Base-by-base conservation (phyloP, 2,797 vertebrate genomes). In the Meriones psammophilus region DNA sequence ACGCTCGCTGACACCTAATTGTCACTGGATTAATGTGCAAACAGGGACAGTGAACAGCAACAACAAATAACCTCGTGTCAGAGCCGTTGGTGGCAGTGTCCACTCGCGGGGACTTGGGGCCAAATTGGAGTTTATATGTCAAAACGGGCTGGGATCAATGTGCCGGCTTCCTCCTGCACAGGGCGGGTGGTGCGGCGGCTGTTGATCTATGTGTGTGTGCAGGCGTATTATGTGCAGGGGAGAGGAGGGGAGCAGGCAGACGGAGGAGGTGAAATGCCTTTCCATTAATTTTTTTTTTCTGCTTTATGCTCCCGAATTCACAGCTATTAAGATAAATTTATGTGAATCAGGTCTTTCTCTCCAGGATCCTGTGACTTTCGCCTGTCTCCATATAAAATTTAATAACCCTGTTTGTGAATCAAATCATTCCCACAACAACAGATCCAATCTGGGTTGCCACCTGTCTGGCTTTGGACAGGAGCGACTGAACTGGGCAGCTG, bases 21-120 rank as follows among this genome's bases (percentile, higher is more conserved):
- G 99, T 99, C 99, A 99, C 98, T 99, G 99, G 99, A 99, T 99
- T 99, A 99, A 99, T 99, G 99, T 99, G 99, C 99, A 98, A 99
- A 99, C 99, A 99, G 99, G 99, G 99, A 98, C 99, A 98, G 98
- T 97, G 98, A 98, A 98, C 98, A 98, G 99, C 98, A 95, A 97
- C 98, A 98, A 99, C 99, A 99, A 99, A 99, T 99, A 99, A 99
- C 98, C 98, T 26, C 0, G 97, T 98, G 98, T 99, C 98, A 99
- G 97, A 98, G 97, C 97, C 98, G 97, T 98, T 98, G 98, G 98
- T 99, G 99, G 99, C 98, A 98, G 97, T 98, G 98, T 99, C 98
- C 99, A 99, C 98, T 98, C 98, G 39, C 96, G 98, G 98, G 97
- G 98, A 98, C 98, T 98, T 97, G 98, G 97, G 98, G 98, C 98